phyloP scores from a whole-genome alignment of 2,113 vertebrate genomes.

The Phylloscopus trochiloides region DNA sequence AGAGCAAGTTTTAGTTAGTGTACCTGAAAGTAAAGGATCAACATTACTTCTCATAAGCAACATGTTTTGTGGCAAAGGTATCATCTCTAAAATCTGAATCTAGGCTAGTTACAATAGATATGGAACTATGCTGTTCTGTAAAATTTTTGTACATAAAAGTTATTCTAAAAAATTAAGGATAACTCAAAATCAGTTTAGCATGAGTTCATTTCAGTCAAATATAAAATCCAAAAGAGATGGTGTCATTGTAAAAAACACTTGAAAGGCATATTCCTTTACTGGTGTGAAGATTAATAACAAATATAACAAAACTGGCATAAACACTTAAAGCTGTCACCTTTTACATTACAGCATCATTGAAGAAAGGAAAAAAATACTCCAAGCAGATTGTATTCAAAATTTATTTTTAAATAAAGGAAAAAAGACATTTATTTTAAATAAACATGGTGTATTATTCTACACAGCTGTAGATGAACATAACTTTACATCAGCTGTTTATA shows the following conservation, averaged over 20 bases:
- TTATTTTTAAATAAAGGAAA: conserved; percentile 78
- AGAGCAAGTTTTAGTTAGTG: neutral
- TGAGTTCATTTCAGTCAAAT: neutral
- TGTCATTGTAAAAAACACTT: neutral
- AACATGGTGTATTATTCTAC: conserved; percentile 66
- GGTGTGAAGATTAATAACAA: neutral
- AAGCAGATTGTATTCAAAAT: conserved; percentile 76
- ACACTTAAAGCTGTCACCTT: neutral
- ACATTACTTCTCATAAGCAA: neutral
- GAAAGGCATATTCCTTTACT: neutral
- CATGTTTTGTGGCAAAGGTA: neutral
- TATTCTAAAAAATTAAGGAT: neutral
- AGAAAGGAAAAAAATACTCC: neutral
- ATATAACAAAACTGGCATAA: neutral
- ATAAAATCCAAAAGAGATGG: neutral
- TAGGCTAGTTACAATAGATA: neutral
- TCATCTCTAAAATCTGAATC: neutral
- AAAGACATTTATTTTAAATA: conserved; percentile 81
- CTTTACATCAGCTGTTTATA: conserved; percentile 66
- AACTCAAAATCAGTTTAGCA: neutral
- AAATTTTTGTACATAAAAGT: neutral
- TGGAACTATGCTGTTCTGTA: neutral
- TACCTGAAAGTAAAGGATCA: neutral
- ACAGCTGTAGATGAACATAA: conserved; percentile 55
- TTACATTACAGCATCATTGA: neutral